Conservation (phyloP, 2,888 invertebrate genomes). For the Molorchus minor region DNA sequence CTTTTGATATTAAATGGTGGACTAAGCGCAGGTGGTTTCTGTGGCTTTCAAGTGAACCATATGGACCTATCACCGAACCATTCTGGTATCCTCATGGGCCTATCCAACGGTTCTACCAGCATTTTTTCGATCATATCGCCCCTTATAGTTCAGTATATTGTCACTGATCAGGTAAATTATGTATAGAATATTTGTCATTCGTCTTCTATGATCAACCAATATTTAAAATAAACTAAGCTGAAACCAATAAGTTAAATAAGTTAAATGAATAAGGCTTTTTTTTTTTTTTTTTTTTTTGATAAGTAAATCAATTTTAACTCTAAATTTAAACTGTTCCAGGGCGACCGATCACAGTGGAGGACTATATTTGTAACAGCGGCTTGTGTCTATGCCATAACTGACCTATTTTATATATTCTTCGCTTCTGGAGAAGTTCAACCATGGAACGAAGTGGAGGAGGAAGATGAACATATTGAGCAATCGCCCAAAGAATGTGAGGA, state of each 20-base stretch:
- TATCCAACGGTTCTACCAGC: constrained; percentile 81
- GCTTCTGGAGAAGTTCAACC: constrained; percentile 72
- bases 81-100: constrained; percentile 84
- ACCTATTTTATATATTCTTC: constrained; percentile 74
- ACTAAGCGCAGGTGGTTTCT: constrained; percentile 76
- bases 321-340: constrained; percentile 68
- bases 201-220: too few relatives aligned
- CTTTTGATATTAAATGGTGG: constrained; percentile 77
- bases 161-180: constrained; percentile 72
- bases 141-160: constrained; percentile 73
- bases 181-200: too few relatives aligned
- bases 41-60: constrained; percentile 80
- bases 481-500: too few relatives aligned
- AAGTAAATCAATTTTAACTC: constrained; percentile 1
- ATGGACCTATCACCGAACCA: constrained; percentile 86
- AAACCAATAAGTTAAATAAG: too few relatives aligned
- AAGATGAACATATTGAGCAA: too few relatives aligned
- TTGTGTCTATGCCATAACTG: constrained; percentile 73
- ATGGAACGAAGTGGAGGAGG: constrained; percentile 64
- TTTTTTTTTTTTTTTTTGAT: neutral
- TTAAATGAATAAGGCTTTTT: too few relatives aligned
- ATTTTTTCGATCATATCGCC: constrained; percentile 83
- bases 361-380: constrained; percentile 79
- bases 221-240: too few relatives aligned
- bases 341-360: constrained; percentile 74